These are phyloP conservation scores for Acromyrmex heyeri DNA, from an alignment of 1,140 invertebrate genomes.

Conservation along the genomic window DNA sequence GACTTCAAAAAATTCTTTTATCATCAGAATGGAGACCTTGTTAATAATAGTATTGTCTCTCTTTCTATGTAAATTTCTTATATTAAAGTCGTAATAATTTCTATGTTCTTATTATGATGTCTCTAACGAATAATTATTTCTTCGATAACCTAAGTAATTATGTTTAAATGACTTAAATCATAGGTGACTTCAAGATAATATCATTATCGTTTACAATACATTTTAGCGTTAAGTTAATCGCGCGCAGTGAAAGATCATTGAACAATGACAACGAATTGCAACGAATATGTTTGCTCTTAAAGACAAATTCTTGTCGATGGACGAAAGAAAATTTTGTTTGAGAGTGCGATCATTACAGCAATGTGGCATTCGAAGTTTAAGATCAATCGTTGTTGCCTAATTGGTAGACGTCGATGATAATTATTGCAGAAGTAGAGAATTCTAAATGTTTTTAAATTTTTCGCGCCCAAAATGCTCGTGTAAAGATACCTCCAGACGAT, in stretches of 20 bases:
- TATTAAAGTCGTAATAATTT: not conserved
- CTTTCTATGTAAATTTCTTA: not conserved
- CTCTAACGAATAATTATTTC: slow-evolving; percentile 1
- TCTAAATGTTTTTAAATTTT: not conserved
- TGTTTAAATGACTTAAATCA: not conserved
- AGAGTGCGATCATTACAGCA: not conserved
- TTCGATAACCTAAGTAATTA: not conserved
- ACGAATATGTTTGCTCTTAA: not conserved
- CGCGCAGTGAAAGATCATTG: slow-evolving; percentile 33
- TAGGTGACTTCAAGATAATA: slow-evolving; percentile 53
- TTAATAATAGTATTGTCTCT: not conserved
- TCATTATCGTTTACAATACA: slow-evolving; percentile 55
- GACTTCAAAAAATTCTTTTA: slow-evolving; percentile 5
- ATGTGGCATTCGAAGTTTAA: not conserved
- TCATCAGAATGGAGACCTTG: not conserved
- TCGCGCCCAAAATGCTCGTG: not conserved
- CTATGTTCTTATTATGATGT: not conserved
- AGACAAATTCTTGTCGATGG: not conserved
- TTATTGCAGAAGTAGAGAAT: not conserved
- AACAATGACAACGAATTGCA: slow-evolving; percentile 19
- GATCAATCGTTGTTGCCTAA: not conserved
- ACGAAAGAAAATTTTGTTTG: not conserved
- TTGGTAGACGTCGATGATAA: not conserved
- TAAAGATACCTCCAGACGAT: no score
- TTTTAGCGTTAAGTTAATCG: slow-evolving; percentile 46